Percentiles rank a stretch among this genome's conserved stretches.
These are phyloP conservation scores for Noctua pronuba DNA, from an alignment of 2,888 invertebrate genomes.

Conservation along the genomic window DNA sequence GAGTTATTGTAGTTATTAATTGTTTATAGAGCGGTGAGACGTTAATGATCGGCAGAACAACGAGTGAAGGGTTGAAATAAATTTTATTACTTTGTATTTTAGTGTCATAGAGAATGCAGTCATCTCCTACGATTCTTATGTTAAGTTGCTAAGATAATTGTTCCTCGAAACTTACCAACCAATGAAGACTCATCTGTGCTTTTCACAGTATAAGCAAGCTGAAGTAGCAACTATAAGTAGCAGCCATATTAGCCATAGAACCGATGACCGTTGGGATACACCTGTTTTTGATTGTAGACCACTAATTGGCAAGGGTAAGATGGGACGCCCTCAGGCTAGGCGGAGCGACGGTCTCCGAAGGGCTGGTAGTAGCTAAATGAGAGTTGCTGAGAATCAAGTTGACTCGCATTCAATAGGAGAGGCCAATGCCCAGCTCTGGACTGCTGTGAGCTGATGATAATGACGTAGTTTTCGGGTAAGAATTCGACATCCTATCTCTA, in stretches of 20 bases:
- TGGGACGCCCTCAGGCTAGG: too few species aligned
- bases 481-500: neutral
- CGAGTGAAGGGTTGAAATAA: neutral
- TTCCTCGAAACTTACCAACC: neutral
- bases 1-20: slow-evolving; percentile 33
- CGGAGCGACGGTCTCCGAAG: neutral
- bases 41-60: slow-evolving; percentile 14
- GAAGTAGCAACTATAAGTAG: too few species aligned
- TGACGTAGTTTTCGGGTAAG: neutral
- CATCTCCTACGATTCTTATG: neutral
- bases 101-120: neutral
- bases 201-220: neutral
- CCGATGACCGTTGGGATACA: neutral
- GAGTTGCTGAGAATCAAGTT: neutral
- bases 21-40: slow-evolving; percentile 32
- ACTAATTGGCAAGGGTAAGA: neutral
- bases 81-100: slow-evolving; percentile 5
- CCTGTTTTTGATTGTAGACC: neutral
- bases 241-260: neutral
- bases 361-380: neutral
- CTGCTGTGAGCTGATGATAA: neutral
- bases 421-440: neutral
- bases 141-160: neutral
- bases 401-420: neutral
- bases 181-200: neutral